phyloP scores from a whole-genome alignment of 2,888 invertebrate species.

The Tipula confusa region DNA sequence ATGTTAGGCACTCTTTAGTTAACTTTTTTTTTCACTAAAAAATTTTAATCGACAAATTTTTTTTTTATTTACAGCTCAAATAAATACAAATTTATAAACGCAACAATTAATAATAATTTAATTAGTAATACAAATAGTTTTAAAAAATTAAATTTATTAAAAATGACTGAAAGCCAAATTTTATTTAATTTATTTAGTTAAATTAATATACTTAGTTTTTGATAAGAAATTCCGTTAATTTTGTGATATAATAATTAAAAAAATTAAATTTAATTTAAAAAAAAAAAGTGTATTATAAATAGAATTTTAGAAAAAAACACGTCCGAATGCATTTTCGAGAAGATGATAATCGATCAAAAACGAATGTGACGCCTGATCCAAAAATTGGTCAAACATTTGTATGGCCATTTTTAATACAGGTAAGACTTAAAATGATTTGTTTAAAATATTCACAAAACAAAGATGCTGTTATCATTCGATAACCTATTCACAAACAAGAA shows the following conservation, averaged over 20 bases:
- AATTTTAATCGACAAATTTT: not conserved
- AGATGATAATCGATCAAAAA: conserved; percentile 38
- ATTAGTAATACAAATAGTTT: not conserved
- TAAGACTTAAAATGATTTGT: conserved; percentile 29
- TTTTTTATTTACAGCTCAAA: conserved; percentile 27
- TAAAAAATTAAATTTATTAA: not conserved
- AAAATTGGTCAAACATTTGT: conserved; percentile 38
- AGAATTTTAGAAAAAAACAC: conserved; percentile 1
- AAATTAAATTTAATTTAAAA: not conserved
- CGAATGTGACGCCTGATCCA: conserved; percentile 37
- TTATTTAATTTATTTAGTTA: not conserved
- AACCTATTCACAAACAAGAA: too few relatives aligned
- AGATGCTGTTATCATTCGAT: too few relatives aligned
- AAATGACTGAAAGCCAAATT: conserved; percentile 15
- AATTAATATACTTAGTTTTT: not conserved
- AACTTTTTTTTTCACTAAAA: not conserved
- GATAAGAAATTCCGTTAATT: not conserved
- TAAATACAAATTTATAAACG: not conserved
- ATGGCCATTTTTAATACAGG: conserved; percentile 35
- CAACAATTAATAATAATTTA: not conserved
- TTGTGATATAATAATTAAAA: not conserved
- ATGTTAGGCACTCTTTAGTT: not conserved
- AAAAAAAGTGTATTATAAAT: too few relatives aligned
- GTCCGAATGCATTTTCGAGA: conserved; percentile 37
- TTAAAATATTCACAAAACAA: too few relatives aligned